Evolutionary conservation across 1,140 invertebrate species (phyloP).

Genomic region (Cepaea nemoralis): DNA sequence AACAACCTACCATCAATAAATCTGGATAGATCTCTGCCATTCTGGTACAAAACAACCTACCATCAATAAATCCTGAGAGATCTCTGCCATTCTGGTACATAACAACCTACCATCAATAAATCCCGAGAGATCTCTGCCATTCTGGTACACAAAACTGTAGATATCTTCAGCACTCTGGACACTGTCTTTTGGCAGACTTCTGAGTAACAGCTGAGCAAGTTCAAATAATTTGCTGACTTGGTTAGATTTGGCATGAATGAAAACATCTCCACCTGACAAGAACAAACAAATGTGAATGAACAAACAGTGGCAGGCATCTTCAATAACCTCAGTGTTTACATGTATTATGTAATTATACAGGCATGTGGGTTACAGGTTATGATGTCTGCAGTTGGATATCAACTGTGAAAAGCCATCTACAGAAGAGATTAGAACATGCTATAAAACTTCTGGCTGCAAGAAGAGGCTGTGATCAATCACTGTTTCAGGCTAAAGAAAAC

Average conservation of each 20-base stretch:
- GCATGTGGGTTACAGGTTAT: too few relatives aligned
- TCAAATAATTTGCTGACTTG: conserved; percentile 68
- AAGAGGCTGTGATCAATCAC: too few relatives aligned
- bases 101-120: conserved; percentile 68
- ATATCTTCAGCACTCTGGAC: conserved; percentile 67
- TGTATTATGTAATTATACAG: too few relatives aligned
- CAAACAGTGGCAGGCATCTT: background rate
- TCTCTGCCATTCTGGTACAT: conserved; percentile 61
- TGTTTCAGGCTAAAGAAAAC: too few relatives aligned
- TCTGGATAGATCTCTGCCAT: too few relatives aligned
- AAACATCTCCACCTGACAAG: conserved; percentile 68
- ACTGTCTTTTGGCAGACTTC: conserved; percentile 59
- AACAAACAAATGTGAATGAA: background rate
- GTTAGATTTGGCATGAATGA: conserved; percentile 70
- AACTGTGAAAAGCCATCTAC: too few relatives aligned
- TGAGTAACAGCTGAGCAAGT: conserved; percentile 59
- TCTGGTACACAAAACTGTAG: conserved; percentile 68
- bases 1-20: too few relatives aligned
- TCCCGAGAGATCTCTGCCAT: conserved; percentile 68
- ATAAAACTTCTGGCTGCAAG: too few relatives aligned
- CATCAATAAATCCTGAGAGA: conserved; percentile 71
- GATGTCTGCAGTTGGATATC: too few relatives aligned
- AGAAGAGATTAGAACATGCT: too few relatives aligned
- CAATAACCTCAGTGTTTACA: too few relatives aligned
- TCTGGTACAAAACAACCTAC: conserved; percentile 50